Evolutionary conservation across 2,113 vertebrate genomes (phyloP).

Genomic region (Toxotes chatareus): DNA sequence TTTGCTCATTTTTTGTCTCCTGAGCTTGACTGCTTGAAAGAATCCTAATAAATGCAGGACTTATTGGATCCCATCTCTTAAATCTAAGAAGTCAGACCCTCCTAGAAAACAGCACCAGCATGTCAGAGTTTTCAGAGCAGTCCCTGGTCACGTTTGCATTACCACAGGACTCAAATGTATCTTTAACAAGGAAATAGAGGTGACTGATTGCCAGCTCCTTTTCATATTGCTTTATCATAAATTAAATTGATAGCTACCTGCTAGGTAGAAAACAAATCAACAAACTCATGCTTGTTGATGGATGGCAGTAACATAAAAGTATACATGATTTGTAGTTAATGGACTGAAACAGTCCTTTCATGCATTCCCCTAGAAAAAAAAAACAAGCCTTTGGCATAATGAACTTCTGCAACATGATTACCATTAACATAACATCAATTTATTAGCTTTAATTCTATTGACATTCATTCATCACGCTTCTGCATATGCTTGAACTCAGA

Average conservation of each 20-base stretch:
- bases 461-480: background rate
- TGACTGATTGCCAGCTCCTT: constrained; percentile 17
- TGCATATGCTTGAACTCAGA: constrained; percentile 11
- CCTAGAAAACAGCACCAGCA: background rate
- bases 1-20: constrained; percentile 1
- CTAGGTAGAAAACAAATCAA: constrained; percentile 39
- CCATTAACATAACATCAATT: background rate
- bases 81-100: background rate
- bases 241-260: constrained; percentile 37
- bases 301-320: constrained; percentile 20
- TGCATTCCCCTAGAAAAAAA: constrained; percentile 12
- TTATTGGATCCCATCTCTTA: constrained; percentile 3
- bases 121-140: background rate
- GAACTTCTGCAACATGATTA: constrained; percentile 27
- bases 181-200: constrained; percentile 35
- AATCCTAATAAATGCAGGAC: constrained; percentile 5
- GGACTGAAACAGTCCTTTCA: constrained; percentile 26
- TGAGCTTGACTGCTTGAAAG: constrained; percentile 20
- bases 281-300: constrained; percentile 19
- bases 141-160: background rate
- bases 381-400: constrained; percentile 6
- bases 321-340: constrained; percentile 34
- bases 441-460: constrained; percentile 2
- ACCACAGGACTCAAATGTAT: background rate
- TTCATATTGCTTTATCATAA: constrained; percentile 24